Evolutionary conservation across 2,113 vertebrate genomes (phyloP).

Genomic region (Scomber japonicus): DNA sequence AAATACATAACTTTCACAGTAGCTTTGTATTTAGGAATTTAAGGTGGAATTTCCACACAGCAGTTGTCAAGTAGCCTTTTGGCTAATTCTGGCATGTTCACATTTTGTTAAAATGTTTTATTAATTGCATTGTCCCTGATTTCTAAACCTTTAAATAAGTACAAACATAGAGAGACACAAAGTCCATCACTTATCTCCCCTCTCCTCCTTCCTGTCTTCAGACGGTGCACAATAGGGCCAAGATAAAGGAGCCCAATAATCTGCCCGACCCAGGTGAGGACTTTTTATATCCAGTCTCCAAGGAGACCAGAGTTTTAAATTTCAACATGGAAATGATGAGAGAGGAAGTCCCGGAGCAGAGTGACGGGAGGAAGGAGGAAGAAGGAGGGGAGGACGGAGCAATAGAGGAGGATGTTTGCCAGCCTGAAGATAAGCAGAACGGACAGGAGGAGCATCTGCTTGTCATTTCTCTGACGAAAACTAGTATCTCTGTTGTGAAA

Average conservation of each 20-base stretch:
- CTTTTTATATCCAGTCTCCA: conserved; percentile 53
- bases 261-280: conserved; percentile 3
- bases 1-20: too few relatives aligned
- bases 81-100: too few relatives aligned
- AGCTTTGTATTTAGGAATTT: too few relatives aligned
- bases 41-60: too few relatives aligned
- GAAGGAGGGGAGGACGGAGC: neutral
- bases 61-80: too few relatives aligned
- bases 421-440: neutral
- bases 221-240: conserved; percentile 72
- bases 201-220: conserved; percentile 25
- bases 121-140: too few relatives aligned
- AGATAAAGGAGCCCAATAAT: neutral
- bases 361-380: neutral
- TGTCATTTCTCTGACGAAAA: conserved; percentile 78
- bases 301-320: conserved; percentile 56
- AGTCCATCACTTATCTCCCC: too few relatives aligned
- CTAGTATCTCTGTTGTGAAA: conserved; percentile 71
- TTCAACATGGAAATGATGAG: conserved; percentile 76
- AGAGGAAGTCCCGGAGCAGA: conserved; percentile 32
- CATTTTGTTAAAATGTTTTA: too few relatives aligned
- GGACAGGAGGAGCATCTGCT: conserved; percentile 42
- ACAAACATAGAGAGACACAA: too few relatives aligned
- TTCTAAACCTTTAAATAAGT: too few relatives aligned
- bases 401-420: neutral